Evolutionary conservation across 2,797 vertebrate species (phyloP).

Genomic region (Huso huso): DNA sequence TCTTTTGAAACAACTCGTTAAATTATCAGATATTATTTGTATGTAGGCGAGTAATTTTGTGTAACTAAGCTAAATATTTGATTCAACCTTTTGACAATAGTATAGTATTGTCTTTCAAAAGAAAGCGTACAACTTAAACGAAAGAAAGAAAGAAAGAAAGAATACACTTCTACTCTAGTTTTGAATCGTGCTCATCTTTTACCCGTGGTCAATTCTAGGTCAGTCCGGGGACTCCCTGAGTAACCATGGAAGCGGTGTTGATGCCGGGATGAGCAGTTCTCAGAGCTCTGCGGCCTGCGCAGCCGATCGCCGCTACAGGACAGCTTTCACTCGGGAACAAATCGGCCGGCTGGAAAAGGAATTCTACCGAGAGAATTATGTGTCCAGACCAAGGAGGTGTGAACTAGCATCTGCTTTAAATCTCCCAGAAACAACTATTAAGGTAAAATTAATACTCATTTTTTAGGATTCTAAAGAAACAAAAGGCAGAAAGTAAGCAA

Average conservation of each 20-base stretch:
- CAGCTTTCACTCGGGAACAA: constrained; percentile 94
- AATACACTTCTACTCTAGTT: too few species aligned
- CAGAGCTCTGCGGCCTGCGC: constrained; percentile 75
- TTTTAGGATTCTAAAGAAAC: too few species aligned
- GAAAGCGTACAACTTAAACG: too few species aligned
- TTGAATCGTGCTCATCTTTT: not conserved
- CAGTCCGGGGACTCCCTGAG: constrained; percentile 50
- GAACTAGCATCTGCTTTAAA: constrained; percentile 91
- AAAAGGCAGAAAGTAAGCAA: too few species aligned
- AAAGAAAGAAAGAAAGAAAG: too few species aligned
- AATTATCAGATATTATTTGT: too few species aligned
- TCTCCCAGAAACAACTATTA: constrained; percentile 95
- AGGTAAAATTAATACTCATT: constrained; percentile 54
- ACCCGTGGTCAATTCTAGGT: constrained; percentile 36
- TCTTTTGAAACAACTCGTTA: too few species aligned
- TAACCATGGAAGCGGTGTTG: constrained; percentile 43
- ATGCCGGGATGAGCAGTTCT: constrained; percentile 54
- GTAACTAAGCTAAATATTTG: too few species aligned
- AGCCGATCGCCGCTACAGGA: constrained; percentile 88
- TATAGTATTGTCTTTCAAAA: too few species aligned
- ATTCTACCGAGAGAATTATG: constrained; percentile 96
- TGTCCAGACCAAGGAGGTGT: constrained; percentile 89
- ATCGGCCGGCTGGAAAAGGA: constrained; percentile 93
- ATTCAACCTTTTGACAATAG: too few species aligned
- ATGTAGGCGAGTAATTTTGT: too few species aligned